Percentiles rank a stretch among this genome's conserved stretches.
phyloP scores from a whole-genome alignment of 2,797 vertebrate species.

The Diglossa cyanea region DNA sequence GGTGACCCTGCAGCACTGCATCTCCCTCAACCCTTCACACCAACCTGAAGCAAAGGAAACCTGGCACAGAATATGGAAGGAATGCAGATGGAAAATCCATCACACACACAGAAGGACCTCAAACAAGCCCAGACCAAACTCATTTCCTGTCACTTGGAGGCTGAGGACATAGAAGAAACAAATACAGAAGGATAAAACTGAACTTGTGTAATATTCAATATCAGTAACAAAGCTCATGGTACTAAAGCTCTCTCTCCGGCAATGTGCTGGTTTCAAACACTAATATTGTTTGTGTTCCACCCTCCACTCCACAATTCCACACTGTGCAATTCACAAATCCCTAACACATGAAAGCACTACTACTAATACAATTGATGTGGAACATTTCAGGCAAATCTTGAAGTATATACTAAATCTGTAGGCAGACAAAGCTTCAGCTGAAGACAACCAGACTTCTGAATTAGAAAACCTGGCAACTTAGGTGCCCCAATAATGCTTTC shows the following conservation, averaged over 20 bases:
- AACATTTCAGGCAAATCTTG: neutral
- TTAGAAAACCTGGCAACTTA: neutral
- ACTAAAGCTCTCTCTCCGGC: neutral
- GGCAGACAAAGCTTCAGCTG: neutral
- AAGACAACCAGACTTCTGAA: neutral
- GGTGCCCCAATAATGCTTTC: neutral
- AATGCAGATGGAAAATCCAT: neutral
- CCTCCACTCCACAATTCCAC: neutral
- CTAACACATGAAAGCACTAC: neutral
- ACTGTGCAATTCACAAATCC: neutral
- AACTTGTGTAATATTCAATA: neutral
- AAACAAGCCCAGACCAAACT: neutral
- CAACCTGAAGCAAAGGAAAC: neutral
- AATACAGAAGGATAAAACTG: neutral
- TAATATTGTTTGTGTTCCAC: neutral
- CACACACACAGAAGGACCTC: neutral
- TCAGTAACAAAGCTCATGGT: neutral
- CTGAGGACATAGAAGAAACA: neutral
- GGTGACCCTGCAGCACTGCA: neutral
- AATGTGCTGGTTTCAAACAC: neutral
- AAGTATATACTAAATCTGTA: neutral
- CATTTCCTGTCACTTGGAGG: neutral
- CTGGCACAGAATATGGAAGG: fast-evolving
- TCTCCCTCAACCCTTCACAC: neutral
- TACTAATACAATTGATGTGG: neutral